These are phyloP conservation scores for Poeciliopsis infans DNA, from an alignment of 2,797 vertebrate species.

Conservation along the genomic window DNA sequence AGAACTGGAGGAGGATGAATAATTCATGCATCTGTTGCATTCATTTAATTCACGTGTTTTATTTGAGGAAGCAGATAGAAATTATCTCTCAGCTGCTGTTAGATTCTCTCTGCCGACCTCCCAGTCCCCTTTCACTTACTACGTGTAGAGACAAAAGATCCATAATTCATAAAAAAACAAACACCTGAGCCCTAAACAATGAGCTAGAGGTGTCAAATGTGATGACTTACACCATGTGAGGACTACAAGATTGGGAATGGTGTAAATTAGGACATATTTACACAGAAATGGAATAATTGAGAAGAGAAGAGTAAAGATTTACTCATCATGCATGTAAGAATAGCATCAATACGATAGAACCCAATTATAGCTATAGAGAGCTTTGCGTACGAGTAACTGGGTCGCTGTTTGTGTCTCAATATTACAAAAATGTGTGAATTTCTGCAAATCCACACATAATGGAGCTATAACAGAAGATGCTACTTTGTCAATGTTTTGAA, in stretches of 20 bases:
- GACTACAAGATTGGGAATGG: neutral
- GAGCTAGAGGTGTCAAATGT: neutral
- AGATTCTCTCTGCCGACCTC: slow-evolving; percentile 8
- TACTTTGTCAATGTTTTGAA: neutral
- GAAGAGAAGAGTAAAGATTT: slow-evolving; percentile 18
- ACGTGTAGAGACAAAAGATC: slow-evolving; percentile 17
- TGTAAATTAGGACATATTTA: neutral
- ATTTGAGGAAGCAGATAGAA: slow-evolving; percentile 49
- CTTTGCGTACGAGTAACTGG: slow-evolving; percentile 43
- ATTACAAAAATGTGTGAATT: slow-evolving; percentile 31
- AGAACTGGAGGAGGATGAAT: slow-evolving; percentile 30
- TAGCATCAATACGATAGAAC: neutral
- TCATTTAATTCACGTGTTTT: slow-evolving; percentile 48
- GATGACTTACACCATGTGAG: slow-evolving; percentile 1
- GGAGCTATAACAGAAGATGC: neutral
- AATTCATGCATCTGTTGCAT: slow-evolving; percentile 42
- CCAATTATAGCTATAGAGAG: slow-evolving; percentile 14
- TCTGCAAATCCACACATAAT: slow-evolving; percentile 7
- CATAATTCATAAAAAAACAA: slow-evolving; percentile 39
- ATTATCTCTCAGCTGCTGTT: slow-evolving; percentile 32
- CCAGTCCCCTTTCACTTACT: slow-evolving; percentile 18
- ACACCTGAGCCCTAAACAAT: neutral
- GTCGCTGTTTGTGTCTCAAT: slow-evolving; percentile 47
- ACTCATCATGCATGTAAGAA: neutral
- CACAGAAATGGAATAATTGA: slow-evolving; percentile 18